Base-by-base conservation (phyloP, 2,888 invertebrate species). In the Campoplex capitator region DNA sequence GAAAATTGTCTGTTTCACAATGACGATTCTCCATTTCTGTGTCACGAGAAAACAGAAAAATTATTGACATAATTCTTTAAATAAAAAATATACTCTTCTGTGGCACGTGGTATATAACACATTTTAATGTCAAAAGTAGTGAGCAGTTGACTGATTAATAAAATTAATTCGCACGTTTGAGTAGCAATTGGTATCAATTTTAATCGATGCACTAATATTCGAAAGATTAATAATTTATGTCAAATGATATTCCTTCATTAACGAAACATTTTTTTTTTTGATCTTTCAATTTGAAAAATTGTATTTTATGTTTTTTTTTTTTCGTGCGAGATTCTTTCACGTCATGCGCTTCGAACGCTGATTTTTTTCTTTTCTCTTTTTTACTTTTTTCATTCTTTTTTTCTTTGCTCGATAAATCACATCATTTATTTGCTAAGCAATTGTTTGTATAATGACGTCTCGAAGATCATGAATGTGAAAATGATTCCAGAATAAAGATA, bases 1-100 rank as follows among this genome's bases (percentile, higher is more conserved):
- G 78, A 78, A 78, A 78, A 78, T 54, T 28, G 78, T 78, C 68
- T 78, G 68, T 54, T 78, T 38, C 54, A 16, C 68, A 48, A 23
- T 28, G 62, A 62, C 62, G 13, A 62, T 62, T 32, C 62, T 62
- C 62, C 32, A 62, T 62, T 62, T 62, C 32, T 62, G 62, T 62
- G 58, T 58, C 58, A 58, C 58, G 32, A 32, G 62, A 32, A 32
- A 62, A 62, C 32, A 62, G 32, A 62, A 62, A 62, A 62, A 62
- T 62, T 3, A 68, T n/a, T 68, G 11, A n/a, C 38, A 16, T 32
- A 6, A 16, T 62, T 62, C 62, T 1, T 32, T 32, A 1, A 42
- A 2, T 38, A 67, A 67, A 45, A 48, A 48, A 42, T 45, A 23
- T 45, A 35, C 45, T 45, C 45, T 2, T 45, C 42, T 70, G 45